A percentile compares a stretch with the other conserved stretches of the same genome.
phyloP scores from a whole-genome alignment of 1,140 invertebrate genomes.

The Drosophila oshimai region DNA sequence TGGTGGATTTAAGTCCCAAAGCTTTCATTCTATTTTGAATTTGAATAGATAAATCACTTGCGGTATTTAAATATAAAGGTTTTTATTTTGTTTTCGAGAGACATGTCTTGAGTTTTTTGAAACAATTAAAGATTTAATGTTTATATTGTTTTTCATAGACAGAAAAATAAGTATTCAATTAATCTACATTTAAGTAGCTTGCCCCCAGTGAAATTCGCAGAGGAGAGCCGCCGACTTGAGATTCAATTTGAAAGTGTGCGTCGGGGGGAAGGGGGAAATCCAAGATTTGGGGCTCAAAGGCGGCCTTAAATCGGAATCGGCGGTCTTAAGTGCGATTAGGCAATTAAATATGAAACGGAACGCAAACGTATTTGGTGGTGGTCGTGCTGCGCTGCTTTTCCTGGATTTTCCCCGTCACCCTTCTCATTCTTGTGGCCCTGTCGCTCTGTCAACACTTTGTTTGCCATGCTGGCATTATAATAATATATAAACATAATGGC shows the following conservation, averaged over 20 bases:
- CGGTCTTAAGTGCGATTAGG: constrained; percentile 33
- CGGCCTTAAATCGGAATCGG: not conserved
- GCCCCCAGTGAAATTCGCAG: not conserved
- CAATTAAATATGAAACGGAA: constrained; percentile 41
- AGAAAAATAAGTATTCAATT: constrained; percentile 8
- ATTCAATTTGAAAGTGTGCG: constrained; percentile 22
- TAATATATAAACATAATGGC: constrained; percentile 61
- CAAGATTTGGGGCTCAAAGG: not conserved
- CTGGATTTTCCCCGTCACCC: not conserved
- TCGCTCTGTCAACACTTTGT: constrained; percentile 36
- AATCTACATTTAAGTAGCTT: constrained; percentile 5
- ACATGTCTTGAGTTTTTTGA: too few relatives aligned
- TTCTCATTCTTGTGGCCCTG: not conserved
- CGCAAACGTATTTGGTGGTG: constrained; percentile 28
- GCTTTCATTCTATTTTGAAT: too few relatives aligned
- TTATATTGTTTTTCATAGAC: too few relatives aligned
- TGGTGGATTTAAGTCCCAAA: too few relatives aligned
- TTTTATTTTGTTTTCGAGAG: too few relatives aligned
- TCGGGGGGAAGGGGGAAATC: not conserved
- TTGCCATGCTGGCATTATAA: constrained; percentile 30
- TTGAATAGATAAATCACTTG: too few relatives aligned
- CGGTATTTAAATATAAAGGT: too few relatives aligned
- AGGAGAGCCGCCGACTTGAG: not conserved
- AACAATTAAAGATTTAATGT: too few relatives aligned
- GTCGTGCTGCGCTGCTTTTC: not conserved